phyloP scores from a whole-genome alignment of 1,140 invertebrate genomes.

The Drosophila insularis region DNA sequence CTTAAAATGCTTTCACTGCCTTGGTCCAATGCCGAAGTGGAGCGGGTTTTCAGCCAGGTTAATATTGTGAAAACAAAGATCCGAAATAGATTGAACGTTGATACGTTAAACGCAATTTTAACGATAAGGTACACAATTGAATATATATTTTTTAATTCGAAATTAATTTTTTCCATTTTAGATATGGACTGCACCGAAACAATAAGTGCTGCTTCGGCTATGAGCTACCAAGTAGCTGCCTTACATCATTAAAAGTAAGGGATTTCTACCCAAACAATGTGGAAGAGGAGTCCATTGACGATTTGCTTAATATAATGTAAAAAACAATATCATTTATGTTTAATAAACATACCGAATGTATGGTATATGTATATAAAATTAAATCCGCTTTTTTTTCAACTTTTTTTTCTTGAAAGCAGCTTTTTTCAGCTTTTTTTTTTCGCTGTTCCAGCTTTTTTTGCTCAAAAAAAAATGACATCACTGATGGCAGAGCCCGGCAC shows the following conservation, averaged over 20 bases:
- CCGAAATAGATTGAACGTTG: background rate
- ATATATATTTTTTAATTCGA: conserved; percentile 8
- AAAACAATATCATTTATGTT: conserved; percentile 3
- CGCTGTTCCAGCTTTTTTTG: too few species aligned
- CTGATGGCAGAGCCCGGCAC: too few species aligned
- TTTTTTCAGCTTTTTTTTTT: too few species aligned
- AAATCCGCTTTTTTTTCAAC: background rate
- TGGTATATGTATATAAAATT: conserved; percentile 3
- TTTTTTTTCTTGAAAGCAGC: background rate
- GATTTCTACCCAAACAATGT: background rate
- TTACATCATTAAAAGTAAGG: conserved; percentile 3
- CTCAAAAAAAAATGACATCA: conserved; percentile 1
- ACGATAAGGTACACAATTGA: background rate
- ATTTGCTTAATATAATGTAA: conserved; percentile 3
- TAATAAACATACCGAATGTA: background rate
- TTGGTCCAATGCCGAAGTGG: background rate
- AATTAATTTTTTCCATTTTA: conserved; percentile 8
- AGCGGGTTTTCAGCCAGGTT: too few species aligned
- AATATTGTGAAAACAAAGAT: too few species aligned
- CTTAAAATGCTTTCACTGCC: conserved; percentile 2
- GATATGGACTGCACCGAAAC: conserved; percentile 4
- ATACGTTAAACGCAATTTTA: conserved; percentile 2
- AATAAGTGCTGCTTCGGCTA: conserved; percentile 6
- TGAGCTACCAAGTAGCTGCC: conserved; percentile 5
- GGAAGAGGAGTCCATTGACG: conserved; percentile 1